phyloP scores from a whole-genome alignment of 1,140 invertebrate species.

The Lordiphosa mommai region DNA sequence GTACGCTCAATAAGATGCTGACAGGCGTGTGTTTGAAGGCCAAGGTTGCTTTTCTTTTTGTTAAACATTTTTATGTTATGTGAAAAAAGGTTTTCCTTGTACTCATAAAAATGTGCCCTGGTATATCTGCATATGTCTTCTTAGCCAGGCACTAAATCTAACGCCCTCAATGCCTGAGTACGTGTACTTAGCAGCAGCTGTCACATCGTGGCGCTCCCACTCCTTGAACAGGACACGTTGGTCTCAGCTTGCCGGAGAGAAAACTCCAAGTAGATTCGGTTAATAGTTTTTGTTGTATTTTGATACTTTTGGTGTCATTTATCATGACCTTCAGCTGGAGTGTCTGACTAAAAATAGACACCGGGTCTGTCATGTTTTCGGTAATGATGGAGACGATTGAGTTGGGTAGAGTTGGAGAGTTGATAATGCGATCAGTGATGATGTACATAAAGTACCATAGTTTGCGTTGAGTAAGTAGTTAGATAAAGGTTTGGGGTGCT shows the following conservation, averaged over 20 bases:
- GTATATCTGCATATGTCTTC: constrained; percentile 45
- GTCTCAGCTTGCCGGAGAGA: constrained; percentile 21
- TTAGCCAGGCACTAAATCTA: constrained; percentile 67
- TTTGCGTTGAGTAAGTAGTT: not conserved
- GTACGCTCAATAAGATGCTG: constrained; percentile 71
- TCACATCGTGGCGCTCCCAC: constrained; percentile 18
- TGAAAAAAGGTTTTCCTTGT: constrained; percentile 66
- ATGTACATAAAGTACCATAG: constrained; percentile 36
- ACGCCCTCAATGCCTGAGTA: constrained; percentile 55
- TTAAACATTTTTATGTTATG: constrained; percentile 4
- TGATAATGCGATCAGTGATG: constrained; percentile 44
- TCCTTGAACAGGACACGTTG: constrained; percentile 24
- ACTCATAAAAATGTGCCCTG: constrained; percentile 60
- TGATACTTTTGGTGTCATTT: constrained; percentile 73
- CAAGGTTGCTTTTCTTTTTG: constrained; percentile 43
- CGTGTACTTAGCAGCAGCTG: constrained; percentile 68
- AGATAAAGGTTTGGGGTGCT: not conserved
- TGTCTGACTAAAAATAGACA: constrained; percentile 48
- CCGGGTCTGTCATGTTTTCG: constrained; percentile 8
- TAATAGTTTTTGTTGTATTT: constrained; percentile 45
- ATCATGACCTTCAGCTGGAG: constrained; percentile 58
- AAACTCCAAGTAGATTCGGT: constrained; percentile 9
- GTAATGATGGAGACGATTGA: constrained; percentile 22
- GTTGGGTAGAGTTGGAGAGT: not conserved
- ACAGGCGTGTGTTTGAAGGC: constrained; percentile 52